Evolutionary conservation across 1,140 invertebrate genomes (phyloP).

Genomic region (Ylistrum balloti): DNA sequence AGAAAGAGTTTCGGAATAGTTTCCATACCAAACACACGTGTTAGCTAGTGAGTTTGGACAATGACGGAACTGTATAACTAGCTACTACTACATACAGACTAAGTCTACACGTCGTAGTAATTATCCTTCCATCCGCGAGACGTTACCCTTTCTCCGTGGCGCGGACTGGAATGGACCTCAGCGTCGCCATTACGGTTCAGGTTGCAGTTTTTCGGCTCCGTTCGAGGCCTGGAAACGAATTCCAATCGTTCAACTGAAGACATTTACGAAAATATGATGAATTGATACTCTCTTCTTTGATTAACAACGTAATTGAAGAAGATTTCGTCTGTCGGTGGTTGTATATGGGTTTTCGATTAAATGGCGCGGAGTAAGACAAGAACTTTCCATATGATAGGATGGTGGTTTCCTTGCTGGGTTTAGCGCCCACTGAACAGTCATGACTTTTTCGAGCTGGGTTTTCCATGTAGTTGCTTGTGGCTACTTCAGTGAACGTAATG

Average conservation of each 20-base stretch:
- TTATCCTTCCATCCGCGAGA: conserved; percentile 9
- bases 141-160: no score
- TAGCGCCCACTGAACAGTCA: no score
- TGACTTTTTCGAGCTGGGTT: no score
- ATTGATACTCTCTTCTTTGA: conserved; percentile 6
- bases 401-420: no score
- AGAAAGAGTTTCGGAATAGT: no score
- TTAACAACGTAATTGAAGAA: background rate
- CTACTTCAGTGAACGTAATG: no score
- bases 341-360: conserved; percentile 24
- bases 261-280: conserved; percentile 15
- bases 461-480: no score
- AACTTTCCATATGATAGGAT: background rate
- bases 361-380: background rate
- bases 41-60: background rate
- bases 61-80: background rate
- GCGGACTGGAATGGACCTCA: conserved; percentile 3
- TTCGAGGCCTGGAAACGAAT: background rate
- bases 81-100: background rate
- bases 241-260: conserved; percentile 27
- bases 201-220: background rate
- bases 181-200: background rate
- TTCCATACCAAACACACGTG: background rate
- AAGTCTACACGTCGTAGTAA: background rate
- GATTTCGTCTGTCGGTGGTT: conserved; percentile 16